Conservation (phyloP, 1,140 invertebrate species). For the Solen grandis region DNA sequence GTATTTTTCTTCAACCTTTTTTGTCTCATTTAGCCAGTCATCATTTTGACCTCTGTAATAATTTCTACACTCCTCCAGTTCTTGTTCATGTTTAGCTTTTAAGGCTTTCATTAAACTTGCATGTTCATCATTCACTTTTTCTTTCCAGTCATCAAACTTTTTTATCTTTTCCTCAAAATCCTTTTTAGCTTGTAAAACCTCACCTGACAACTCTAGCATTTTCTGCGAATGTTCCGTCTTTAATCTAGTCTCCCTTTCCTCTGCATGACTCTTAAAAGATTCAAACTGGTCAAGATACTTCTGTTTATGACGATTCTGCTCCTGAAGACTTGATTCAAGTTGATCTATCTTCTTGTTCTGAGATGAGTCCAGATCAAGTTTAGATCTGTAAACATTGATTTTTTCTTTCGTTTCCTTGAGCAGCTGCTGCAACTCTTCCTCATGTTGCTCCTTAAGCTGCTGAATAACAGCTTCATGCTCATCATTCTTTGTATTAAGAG, state of each 20-base stretch:
- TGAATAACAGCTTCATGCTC: slow-evolving; percentile 78
- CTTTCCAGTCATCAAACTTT: slow-evolving; percentile 70
- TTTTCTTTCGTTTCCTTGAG: slow-evolving; percentile 77
- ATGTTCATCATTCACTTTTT: slow-evolving; percentile 70
- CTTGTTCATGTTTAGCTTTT: slow-evolving; percentile 68
- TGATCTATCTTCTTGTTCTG: slow-evolving; percentile 62
- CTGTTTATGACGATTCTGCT: slow-evolving; percentile 66
- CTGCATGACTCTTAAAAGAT: slow-evolving; percentile 68
- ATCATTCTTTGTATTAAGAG: slow-evolving; percentile 81
- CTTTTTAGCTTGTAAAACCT: slow-evolving; percentile 74
- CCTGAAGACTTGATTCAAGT: slow-evolving; percentile 60
- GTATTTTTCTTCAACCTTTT: slow-evolving; percentile 71
- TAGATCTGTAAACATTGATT: slow-evolving; percentile 70
- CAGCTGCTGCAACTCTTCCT: slow-evolving; percentile 77
- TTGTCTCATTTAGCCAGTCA: slow-evolving; percentile 70
- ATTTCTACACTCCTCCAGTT: slow-evolving; percentile 71
- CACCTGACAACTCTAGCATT: slow-evolving; percentile 74
- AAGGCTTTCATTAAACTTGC: slow-evolving; percentile 70
- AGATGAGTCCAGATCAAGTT: slow-evolving; percentile 65
- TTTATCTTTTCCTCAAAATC: slow-evolving; percentile 76
- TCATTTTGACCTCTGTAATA: slow-evolving; percentile 64
- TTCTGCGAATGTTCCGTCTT: slow-evolving; percentile 74
- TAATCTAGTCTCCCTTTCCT: slow-evolving; percentile 68
- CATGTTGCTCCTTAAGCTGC: slow-evolving; percentile 78
- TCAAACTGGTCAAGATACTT: slow-evolving; percentile 70